Evolutionary conservation across 1,140 invertebrate species (phyloP).

Genomic region (Calephelis nemesis): DNA sequence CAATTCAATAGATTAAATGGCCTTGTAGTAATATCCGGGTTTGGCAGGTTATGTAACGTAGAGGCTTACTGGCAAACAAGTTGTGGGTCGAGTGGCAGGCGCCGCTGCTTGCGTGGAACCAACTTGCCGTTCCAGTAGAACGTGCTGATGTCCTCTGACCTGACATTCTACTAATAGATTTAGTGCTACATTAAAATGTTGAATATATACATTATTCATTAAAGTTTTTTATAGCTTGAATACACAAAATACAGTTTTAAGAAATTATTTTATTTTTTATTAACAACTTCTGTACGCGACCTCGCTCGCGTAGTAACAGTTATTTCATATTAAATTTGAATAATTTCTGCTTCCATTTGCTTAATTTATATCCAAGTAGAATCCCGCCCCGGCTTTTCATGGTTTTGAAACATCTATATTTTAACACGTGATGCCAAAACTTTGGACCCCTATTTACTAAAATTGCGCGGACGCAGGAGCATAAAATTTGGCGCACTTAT

Average conservation of each 20-base stretch:
- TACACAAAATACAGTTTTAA: neutral
- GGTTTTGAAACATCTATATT: too few relatives aligned
- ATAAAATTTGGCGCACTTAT: too few relatives aligned
- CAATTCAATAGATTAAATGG: conserved; percentile 44
- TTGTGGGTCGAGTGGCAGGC: conserved; percentile 26
- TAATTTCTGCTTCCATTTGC: too few relatives aligned
- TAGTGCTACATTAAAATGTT: conserved; percentile 7
- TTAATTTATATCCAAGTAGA: too few relatives aligned
- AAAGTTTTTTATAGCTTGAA: neutral
- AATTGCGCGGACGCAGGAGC: too few relatives aligned
- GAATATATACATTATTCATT: conserved; percentile 9
- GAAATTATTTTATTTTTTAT: neutral
- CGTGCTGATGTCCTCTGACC: conserved; percentile 13
- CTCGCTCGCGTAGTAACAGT: too few relatives aligned
- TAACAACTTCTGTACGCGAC: too few relatives aligned
- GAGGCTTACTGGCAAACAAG: conserved; percentile 32
- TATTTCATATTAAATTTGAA: too few relatives aligned
- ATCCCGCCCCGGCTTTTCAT: too few relatives aligned
- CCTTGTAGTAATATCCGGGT: conserved; percentile 68
- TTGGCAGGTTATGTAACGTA: conserved; percentile 57
- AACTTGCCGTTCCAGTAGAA: conserved; percentile 21
- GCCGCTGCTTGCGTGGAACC: conserved; percentile 31
- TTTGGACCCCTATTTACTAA: too few relatives aligned
- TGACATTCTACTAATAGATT: conserved; percentile 16
- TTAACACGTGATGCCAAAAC: too few relatives aligned